These are phyloP conservation scores for Actenoides hombroni DNA, from an alignment of 2,113 vertebrate species.

Conservation along the genomic window DNA sequence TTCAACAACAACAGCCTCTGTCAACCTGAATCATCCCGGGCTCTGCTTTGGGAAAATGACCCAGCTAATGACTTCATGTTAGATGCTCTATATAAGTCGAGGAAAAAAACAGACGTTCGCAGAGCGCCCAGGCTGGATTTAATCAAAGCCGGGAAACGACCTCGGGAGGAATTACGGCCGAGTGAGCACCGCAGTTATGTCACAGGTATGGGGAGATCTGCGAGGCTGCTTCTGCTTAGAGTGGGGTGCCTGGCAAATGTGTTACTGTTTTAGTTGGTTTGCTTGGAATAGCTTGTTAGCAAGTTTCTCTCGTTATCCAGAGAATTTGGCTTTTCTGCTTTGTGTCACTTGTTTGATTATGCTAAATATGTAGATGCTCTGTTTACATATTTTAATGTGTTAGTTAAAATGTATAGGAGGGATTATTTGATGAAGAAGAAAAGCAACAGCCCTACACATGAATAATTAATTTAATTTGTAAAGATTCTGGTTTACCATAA, in stretches of 20 bases:
- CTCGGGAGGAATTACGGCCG: neutral
- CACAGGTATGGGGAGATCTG: slow-evolving; percentile 79
- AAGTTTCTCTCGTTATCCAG: neutral
- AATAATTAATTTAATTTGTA: neutral
- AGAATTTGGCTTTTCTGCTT: neutral
- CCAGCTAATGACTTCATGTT: slow-evolving; percentile 50
- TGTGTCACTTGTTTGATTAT: neutral
- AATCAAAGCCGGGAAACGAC: neutral
- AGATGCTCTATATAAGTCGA: slow-evolving; percentile 70
- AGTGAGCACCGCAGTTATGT: slow-evolving; percentile 75
- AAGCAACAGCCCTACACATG: neutral
- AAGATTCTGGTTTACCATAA: neutral
- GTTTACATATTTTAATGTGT: neutral
- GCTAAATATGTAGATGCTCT: neutral
- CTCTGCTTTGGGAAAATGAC: slow-evolving; percentile 67
- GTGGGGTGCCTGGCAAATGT: neutral
- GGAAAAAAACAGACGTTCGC: slow-evolving; percentile 52
- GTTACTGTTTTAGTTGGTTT: neutral
- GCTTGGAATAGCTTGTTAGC: neutral
- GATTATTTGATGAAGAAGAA: neutral
- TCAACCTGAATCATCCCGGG: slow-evolving; percentile 33
- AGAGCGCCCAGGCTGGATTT: slow-evolving; percentile 50
- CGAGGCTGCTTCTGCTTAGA: neutral
- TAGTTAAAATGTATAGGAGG: neutral
- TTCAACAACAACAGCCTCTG: neutral